These are phyloP conservation scores for Sesia apiformis DNA, from an alignment of 2,888 invertebrate genomes.

Conservation along the genomic window DNA sequence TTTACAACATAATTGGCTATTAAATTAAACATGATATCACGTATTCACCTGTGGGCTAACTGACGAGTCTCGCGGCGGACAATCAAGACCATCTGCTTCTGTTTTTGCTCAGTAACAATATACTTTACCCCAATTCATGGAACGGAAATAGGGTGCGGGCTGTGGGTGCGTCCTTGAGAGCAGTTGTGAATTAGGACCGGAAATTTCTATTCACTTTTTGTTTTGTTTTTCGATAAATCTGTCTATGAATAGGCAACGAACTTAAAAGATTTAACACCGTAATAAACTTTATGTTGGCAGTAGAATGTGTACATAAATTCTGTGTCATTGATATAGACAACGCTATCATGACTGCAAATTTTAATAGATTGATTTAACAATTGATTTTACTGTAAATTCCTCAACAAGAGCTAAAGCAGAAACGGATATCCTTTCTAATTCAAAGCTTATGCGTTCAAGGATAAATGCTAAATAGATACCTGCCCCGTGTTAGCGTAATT, in stretches of 20 bases:
- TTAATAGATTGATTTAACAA: too few relatives aligned
- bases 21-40: slow-evolving; percentile 16
- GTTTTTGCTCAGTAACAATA: slow-evolving; percentile 43
- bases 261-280: background rate
- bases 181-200: slow-evolving; percentile 40
- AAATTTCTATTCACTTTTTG: slow-evolving; percentile 40
- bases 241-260: background rate
- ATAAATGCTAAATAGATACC: slow-evolving; percentile 51
- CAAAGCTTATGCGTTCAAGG: slow-evolving; percentile 37
- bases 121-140: slow-evolving; percentile 46
- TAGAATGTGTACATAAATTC: too few relatives aligned
- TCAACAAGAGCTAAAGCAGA: slow-evolving; percentile 4
- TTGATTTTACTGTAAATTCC: too few relatives aligned
- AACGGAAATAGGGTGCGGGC: slow-evolving; percentile 65
- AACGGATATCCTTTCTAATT: slow-evolving; percentile 71
- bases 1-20: slow-evolving; percentile 33
- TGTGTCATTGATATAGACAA: too few relatives aligned
- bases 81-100: slow-evolving; percentile 28
- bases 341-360: too few relatives aligned
- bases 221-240: slow-evolving; percentile 9
- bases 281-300: too few relatives aligned
- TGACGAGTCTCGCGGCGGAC: background rate
- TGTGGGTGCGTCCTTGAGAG: slow-evolving; percentile 59
- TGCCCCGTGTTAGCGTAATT: slow-evolving; percentile 17
- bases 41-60: slow-evolving; percentile 19